A percentile compares a stretch with the other conserved stretches of the same genome.
phyloP scores from a whole-genome alignment of 2,797 vertebrate species.

The Enteromius fasciolatus region DNA sequence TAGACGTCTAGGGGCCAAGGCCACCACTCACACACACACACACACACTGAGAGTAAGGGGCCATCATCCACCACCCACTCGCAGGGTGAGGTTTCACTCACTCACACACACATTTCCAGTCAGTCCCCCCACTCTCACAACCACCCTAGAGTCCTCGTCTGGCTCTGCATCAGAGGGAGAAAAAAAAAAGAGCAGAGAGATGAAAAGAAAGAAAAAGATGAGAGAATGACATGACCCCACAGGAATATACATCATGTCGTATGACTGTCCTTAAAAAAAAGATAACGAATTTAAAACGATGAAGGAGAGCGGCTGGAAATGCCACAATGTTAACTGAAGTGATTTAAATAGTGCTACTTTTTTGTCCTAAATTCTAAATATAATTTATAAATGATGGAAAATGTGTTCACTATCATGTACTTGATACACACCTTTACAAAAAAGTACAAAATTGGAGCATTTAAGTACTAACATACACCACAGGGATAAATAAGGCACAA shows the following conservation, averaged over 20 bases:
- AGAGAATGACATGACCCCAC: background rate
- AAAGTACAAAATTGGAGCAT: background rate
- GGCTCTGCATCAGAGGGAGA: conserved; percentile 44
- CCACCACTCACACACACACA: background rate
- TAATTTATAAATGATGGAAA: background rate
- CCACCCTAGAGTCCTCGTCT: conserved; percentile 16
- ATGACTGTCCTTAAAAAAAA: background rate
- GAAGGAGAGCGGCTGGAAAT: background rate
- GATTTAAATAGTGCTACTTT: background rate
- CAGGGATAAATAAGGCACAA: background rate
- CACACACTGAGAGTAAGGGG: background rate
- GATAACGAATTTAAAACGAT: background rate
- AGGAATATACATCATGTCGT: background rate
- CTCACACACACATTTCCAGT: conserved; percentile 20
- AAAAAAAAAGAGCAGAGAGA: conserved; percentile 11
- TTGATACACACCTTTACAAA: background rate
- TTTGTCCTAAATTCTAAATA: background rate
- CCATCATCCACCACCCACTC: conserved; percentile 50
- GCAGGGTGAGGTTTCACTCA: conserved; percentile 7
- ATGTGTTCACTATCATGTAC: background rate
- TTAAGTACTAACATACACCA: background rate
- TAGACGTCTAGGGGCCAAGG: conserved; percentile 45
- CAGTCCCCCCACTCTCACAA: conserved; percentile 24
- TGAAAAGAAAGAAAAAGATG: conserved; percentile 5
- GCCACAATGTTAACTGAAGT: background rate